Conservation (phyloP, 2,888 invertebrate genomes). For the Metellina segmentata region DNA sequence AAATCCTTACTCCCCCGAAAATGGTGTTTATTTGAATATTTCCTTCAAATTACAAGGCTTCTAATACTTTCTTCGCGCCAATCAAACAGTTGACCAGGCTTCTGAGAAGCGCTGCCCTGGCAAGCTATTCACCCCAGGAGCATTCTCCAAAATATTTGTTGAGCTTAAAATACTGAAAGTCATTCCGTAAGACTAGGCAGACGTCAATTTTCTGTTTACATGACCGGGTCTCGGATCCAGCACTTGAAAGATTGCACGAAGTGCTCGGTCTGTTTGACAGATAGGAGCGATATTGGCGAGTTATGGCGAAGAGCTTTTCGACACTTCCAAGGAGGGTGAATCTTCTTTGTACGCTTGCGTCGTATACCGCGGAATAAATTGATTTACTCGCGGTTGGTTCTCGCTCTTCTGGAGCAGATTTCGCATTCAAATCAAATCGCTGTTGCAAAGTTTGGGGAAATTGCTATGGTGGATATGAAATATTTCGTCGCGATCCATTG, state of each 20-base stretch:
- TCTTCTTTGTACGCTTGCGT: too few species aligned
- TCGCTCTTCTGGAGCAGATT: too few species aligned
- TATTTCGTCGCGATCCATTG: too few species aligned
- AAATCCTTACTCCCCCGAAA: conserved; percentile 14
- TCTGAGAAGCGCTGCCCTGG: not conserved
- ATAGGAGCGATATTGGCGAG: not conserved
- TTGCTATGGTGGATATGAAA: too few species aligned
- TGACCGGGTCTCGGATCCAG: not conserved
- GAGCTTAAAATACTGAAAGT: conserved; percentile 37
- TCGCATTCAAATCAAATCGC: too few species aligned
- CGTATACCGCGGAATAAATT: too few species aligned
- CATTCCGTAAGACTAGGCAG: conserved; percentile 6
- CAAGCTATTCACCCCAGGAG: not conserved
- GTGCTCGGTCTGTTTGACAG: conserved; percentile 4
- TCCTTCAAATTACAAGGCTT: conserved; percentile 17
- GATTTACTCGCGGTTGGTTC: too few species aligned
- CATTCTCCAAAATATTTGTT: conserved; percentile 44
- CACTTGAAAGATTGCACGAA: conserved; percentile 7
- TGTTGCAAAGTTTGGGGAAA: too few species aligned
- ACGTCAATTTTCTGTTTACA: conserved; percentile 22
- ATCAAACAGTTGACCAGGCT: conserved; percentile 35
- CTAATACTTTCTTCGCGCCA: conserved; percentile 30
- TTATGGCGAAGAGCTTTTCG: not conserved
- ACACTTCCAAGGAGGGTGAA: not conserved
- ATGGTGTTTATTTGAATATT: conserved; percentile 45